Evolutionary conservation across 2,797 vertebrate species (phyloP), one percentile per base, ranked within the genome.

Genomic region (Setipinna tenuifilis): DNA sequence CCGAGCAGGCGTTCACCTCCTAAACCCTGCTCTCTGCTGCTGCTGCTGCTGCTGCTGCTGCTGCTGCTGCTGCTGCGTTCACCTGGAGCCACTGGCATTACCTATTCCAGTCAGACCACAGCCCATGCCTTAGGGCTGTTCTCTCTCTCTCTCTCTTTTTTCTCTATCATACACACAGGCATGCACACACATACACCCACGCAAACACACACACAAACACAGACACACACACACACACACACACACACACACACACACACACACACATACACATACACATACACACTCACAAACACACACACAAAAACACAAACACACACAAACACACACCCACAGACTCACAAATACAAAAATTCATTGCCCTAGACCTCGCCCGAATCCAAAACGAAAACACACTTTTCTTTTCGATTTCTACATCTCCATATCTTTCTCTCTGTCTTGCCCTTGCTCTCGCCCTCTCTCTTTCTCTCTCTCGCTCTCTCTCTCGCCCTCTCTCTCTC

Each of bases 91-190:
- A 78, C 46, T 31, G 80, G 14, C 71, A 88, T 90, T 87, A 86
- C 19, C 82, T 41, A 90, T 87, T 88, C 89, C 48, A 84, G 82
- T 90, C 89, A 87, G 80, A 82, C n/a, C 83, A 58, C n/a, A n/a
- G 82, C 68, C n/a, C 62, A 80, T 68, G 83, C 83, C 85, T 17
- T 46, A 59, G 81, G 65, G 81, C 81, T 84, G 35, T 28, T 41
- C 84, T 83, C 31, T 75, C 83, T 75, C 23, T 25, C 62, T 1
- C 62, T 14, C 25, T 71, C 65, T 65, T 23, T 65, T 5, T 41
- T 65, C 23, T 84, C 35, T 62, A 0, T 3, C 16, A 0, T 19
- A 61, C 59, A 61, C 19, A 61, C 59, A n/a, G 6, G 10, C 62
- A 65, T 5, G 7, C 50, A 10, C 50, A 41, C 35, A 41, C 35